Percentiles rank a stretch among this genome's conserved stretches.
Conservation (phyloP, 2,797 vertebrate species). For the Pseudomugil gertrudae region DNA sequence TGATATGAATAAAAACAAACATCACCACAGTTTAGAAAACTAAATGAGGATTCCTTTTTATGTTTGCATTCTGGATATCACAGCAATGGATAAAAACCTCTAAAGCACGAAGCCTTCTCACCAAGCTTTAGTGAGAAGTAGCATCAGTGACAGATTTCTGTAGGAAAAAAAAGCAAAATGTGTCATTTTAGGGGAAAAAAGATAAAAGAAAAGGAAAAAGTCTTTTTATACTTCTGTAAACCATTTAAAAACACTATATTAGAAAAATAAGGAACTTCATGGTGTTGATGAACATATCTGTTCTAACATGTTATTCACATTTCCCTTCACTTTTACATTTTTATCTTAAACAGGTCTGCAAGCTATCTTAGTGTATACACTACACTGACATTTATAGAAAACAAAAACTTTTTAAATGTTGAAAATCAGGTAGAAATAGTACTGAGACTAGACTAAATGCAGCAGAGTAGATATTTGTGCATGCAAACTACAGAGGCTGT, state of each 20-base stretch:
- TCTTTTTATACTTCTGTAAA: slow-evolving; percentile 73
- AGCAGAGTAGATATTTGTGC: slow-evolving; percentile 42
- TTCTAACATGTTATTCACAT: slow-evolving; percentile 50
- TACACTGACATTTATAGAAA: slow-evolving; percentile 32
- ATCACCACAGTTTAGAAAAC: slow-evolving; percentile 47
- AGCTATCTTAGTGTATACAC: slow-evolving; percentile 32
- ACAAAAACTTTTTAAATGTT: slow-evolving; percentile 31
- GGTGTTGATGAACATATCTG: slow-evolving; percentile 46
- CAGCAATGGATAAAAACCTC: slow-evolving; percentile 18
- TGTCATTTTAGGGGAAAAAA: slow-evolving; percentile 13
- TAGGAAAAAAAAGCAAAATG: slow-evolving; percentile 42
- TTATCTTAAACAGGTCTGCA: slow-evolving; percentile 32
- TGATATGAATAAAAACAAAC: slow-evolving; percentile 66
- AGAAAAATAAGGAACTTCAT: slow-evolving; percentile 62
- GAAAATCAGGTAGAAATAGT: slow-evolving; percentile 31
- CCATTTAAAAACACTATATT: slow-evolving; percentile 66
- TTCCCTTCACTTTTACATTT: slow-evolving; percentile 40
- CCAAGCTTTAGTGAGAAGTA: slow-evolving; percentile 25
- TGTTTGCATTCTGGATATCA: slow-evolving; percentile 35
- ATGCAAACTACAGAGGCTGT: slow-evolving; percentile 31
- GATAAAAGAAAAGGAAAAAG: slow-evolving; percentile 42
- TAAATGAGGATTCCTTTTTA: slow-evolving; percentile 41
- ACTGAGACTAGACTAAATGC: slow-evolving; percentile 25
- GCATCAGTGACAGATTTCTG: slow-evolving; percentile 21
- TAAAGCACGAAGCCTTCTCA: slow-evolving; percentile 23